Percentiles rank a stretch among this genome's conserved stretches.
These are phyloP conservation scores for Lycophotia porphyrea DNA, from an alignment of 2,888 invertebrate species.

Conservation along the genomic window DNA sequence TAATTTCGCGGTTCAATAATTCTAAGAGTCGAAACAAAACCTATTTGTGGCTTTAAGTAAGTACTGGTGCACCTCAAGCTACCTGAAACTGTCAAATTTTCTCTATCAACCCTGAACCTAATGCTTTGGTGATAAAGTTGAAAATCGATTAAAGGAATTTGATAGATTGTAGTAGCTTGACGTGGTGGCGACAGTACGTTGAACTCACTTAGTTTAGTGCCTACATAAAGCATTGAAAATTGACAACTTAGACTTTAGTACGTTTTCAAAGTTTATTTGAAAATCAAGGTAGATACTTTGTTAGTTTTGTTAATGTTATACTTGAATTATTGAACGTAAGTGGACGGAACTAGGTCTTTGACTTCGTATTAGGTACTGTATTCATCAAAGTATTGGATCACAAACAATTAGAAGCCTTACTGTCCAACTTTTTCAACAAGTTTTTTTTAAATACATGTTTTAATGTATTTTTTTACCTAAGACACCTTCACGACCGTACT, in stretches of 20 bases:
- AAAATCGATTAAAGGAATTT: too few species aligned
- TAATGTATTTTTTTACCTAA: too few species aligned
- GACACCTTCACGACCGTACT: too few species aligned
- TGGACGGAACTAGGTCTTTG: too few species aligned
- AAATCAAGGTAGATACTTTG: background rate
- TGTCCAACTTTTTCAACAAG: too few species aligned
- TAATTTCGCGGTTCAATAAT: conserved; percentile 62
- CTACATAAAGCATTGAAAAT: conserved; percentile 8
- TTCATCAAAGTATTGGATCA: background rate
- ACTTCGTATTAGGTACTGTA: background rate
- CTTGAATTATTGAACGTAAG: conserved; percentile 17
- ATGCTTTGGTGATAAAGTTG: too few species aligned
- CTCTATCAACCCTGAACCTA: too few species aligned
- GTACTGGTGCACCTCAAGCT: too few species aligned
- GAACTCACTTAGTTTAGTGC: conserved; percentile 37
- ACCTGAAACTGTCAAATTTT: too few species aligned
- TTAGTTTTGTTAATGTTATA: background rate
- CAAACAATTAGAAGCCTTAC: background rate
- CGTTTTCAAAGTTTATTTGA: conserved; percentile 16
- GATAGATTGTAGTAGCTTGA: too few species aligned
- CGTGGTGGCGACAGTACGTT: too few species aligned
- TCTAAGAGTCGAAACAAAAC: conserved; percentile 41
- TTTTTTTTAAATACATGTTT: too few species aligned
- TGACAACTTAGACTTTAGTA: conserved; percentile 22
- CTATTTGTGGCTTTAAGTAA: conserved; percentile 24